Base-by-base conservation (phyloP, 1,140 invertebrate genomes). In the Episyrphus balteatus region DNA sequence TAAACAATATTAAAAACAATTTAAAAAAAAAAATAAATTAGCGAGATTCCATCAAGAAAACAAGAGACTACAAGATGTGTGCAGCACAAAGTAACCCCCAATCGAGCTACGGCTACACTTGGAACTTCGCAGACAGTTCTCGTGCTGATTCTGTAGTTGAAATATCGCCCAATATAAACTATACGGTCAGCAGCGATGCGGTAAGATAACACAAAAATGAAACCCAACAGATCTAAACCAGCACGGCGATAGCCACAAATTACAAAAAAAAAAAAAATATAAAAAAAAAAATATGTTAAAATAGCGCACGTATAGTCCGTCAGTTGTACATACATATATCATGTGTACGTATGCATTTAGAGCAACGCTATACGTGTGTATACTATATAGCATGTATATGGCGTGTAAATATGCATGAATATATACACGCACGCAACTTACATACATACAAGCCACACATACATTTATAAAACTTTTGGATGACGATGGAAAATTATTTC, bases 91-190 rank as follows among this genome's bases (percentile, higher is more conserved):
- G 61, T 55, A 68, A 68, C 55, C 62, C 65, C 17, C 47, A 50
- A 48, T 53, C 58, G 53, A 60, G 58, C 55, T 68, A 66, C 46
- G 64, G 65, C 53, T 68, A 68, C 51, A 53, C 65, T 52, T 68
- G 65, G 65, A 58, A 62, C 39, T 65, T 68, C 50, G 59, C 65
- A 45, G 65, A 67, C 57, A 67, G 67, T 53, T 60, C 57, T 46
- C 58, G 55, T 44, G 53, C 62, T 44, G 65, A 68, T 50, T 64
- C 62, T 41, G 64, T 68, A 37, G 58, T 68, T 53, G 65, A 68
- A 51, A 68, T 68, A 64, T 63, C 65, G 54, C 62, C 65, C 48
- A 68, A 67, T 59, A 66, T 68, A 49, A 68, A 67, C 51, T 68
- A 68, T 47, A 68, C 65, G 42, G 65, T 68, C 49, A 62, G 63